Evolutionary conservation across 2,888 invertebrate genomes (phyloP), one percentile per base, ranked within the genome.

Genomic region (Drosophila demipolita): DNA sequence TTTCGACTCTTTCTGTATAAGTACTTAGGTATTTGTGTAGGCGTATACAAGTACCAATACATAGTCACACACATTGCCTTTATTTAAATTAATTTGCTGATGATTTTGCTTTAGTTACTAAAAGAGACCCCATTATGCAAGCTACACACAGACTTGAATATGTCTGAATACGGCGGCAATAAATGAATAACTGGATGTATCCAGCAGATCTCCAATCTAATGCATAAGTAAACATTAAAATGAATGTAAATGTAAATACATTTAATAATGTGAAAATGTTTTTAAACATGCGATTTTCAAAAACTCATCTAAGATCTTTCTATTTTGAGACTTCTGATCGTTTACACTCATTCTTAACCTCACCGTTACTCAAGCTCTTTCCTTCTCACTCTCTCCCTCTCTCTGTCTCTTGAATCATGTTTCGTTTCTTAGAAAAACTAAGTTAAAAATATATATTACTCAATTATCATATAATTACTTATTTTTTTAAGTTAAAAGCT

Each of bases 1-100:
- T 73, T 80, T 78, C 3, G 48, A 54, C 32, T 64, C 11, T 59
- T 50, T 45, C 40, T 54, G 45, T 53, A 45, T 67, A 62, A n/a
- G 42, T 32, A 42, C 45, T 32, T 38, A 58, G 36, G 32, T 42
- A 42, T 40, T 12, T 35, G 33, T 55, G 20, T 33, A 36, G 48
- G 42, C 38, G 42, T 23, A 65, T 15, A 12, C 66, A 50, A 23
- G 23, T 20, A 35, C 45, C 45, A 35, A 45, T 53, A 36, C 33
- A 48, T 23, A 59, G 20, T 20, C n/a, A 54, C 12, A 26, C 20
- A n/a, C 23, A 62, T 48, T 63, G 32, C 6, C 60, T 42, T 40
- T 50, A 52, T 57, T 73, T 55, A 63, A 73, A 70, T 33, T 45
- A 35, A 57, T 49, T 57, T 75, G 36, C 59, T 52, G 58, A 55